Evolutionary conservation across 2,888 invertebrate species (phyloP), one percentile per base, ranked within the genome.

Genomic region (Pycnomerus fuliginosus): DNA sequence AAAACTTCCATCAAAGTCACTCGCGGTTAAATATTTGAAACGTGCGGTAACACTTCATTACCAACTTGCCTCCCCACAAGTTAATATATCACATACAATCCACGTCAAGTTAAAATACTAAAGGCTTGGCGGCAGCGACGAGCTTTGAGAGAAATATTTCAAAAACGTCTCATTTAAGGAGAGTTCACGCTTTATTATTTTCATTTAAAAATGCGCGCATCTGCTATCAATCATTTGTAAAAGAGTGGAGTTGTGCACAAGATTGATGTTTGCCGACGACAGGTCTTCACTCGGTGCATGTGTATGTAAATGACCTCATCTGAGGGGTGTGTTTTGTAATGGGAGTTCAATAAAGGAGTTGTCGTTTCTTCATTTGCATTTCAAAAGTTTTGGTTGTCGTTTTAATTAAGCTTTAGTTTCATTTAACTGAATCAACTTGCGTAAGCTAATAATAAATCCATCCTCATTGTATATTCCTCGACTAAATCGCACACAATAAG

Each of bases 81-180:
- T 39, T 39, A 39, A 39, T 39, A 39, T 39, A 39, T 39, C 39
- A 39, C 31, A 15, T 39, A 39, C 32, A 39, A 39, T 39, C 32
- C 25, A 13, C 25, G 39, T 39, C 39, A 39, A 38, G 15, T 25
- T 31, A 32, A 39, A 39, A 39, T 15, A 25, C 24, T 15, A 25
- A 33, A 33, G n/a, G n/a, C n/a, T n/a, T n/a, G n/a, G n/a, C 17
- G 17, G 38, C 22, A 29, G 12, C 29, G 30, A 29, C 29, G 12
- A 20, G 31, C 33, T 7, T 24, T 23, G 33, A 47, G n/a, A 27
- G 27, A 27, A 37, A 36, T 37, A 40, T 48, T 37, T 27, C 28
- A 45, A 42, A 42, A 49, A 49, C 38, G 45, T 45, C 42, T 49
- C 45, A 45, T 45, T 49, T 45, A 29, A 23, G 32, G 17, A 30